Evolutionary conservation across 2,797 vertebrate species (phyloP).

Genomic region (Phoxinus dragarum): DNA sequence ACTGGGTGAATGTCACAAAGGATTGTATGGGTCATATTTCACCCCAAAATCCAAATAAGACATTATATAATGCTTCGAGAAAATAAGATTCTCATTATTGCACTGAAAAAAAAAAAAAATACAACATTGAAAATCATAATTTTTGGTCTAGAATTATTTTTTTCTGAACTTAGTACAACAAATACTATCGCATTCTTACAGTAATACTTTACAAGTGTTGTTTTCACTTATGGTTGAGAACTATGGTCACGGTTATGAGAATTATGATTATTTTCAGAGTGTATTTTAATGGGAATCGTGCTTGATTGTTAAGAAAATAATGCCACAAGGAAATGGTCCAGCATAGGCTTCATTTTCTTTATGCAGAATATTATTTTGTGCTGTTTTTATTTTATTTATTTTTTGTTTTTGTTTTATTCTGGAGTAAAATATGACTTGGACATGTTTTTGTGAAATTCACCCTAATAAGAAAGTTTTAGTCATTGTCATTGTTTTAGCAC

Average conservation of each 20-base stretch:
- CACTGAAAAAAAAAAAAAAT: background rate
- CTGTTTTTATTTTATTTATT: background rate
- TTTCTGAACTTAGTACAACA: background rate
- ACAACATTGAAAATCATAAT: background rate
- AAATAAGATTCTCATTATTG: background rate
- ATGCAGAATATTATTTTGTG: background rate
- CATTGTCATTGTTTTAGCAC: background rate
- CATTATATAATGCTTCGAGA: background rate
- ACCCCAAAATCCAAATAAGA: background rate
- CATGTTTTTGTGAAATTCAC: constrained; percentile 11
- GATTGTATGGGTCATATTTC: background rate
- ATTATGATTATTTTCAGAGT: background rate
- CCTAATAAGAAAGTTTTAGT: background rate
- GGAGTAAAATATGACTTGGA: constrained; percentile 10
- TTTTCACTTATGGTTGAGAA: no score
- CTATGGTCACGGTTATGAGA: background rate
- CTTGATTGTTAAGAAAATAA: background rate
- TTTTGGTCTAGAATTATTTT: background rate
- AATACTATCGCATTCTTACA: background rate
- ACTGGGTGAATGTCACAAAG: constrained; percentile 3
- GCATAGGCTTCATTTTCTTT: background rate
- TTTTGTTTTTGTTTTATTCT: background rate
- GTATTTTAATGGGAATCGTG: background rate
- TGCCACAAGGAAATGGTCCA: background rate
- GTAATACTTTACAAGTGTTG: background rate